Conservation (phyloP, 2,113 vertebrate genomes). For the Sphaerodactylus townsendi region DNA sequence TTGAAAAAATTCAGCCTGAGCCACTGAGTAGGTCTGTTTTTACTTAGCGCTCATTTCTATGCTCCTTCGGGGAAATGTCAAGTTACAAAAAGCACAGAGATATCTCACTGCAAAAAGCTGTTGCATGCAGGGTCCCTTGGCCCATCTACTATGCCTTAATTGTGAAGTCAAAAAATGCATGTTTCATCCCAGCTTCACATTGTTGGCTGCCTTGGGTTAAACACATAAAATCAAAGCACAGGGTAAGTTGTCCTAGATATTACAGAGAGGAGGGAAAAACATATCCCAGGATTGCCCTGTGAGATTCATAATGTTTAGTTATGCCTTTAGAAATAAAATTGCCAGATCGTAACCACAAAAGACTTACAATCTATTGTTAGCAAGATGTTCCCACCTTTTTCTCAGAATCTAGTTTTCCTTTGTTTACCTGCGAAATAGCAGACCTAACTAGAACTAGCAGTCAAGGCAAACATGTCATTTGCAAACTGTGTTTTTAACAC, state of each 20-base stretch:
- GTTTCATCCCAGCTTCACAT: too few relatives aligned
- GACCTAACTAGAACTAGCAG: not conserved
- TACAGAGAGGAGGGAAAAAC: not conserved
- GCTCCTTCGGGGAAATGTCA: too few relatives aligned
- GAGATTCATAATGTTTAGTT: not conserved
- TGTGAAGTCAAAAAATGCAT: too few relatives aligned
- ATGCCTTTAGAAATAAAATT: not conserved
- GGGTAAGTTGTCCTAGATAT: not conserved
- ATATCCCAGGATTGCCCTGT: not conserved
- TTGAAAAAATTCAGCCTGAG: too few relatives aligned
- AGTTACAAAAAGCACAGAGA: too few relatives aligned
- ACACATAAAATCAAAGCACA: not conserved
- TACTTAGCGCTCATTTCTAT: too few relatives aligned
- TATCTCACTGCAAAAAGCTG: too few relatives aligned
- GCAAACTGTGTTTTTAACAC: not conserved
- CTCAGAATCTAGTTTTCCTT: not conserved
- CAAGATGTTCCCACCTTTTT: not conserved
- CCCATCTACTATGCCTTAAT: too few relatives aligned
- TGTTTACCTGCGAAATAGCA: not conserved
- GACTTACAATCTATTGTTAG: not conserved
- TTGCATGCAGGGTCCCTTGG: too few relatives aligned
- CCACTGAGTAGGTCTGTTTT: too few relatives aligned
- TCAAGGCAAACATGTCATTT: slow-evolving; percentile 1
- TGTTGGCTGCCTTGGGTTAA: too few relatives aligned
- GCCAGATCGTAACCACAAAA: not conserved